Evolutionary conservation across 2,888 invertebrate genomes (phyloP).

Genomic region (Caenorhabditis becei): DNA sequence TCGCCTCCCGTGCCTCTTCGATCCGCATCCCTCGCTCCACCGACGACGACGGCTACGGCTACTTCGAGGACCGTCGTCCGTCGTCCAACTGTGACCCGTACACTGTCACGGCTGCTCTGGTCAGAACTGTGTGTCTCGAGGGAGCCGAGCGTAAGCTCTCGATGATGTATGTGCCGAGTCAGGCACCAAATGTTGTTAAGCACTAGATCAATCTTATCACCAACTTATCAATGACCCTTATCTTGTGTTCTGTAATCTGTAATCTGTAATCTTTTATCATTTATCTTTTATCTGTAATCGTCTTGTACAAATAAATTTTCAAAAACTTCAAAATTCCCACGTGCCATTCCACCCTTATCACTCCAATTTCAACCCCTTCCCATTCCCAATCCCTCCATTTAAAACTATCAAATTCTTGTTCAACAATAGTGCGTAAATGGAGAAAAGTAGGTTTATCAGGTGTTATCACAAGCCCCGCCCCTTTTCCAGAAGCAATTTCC

Average conservation of each 20-base stretch:
- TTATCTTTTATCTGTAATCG: not conserved
- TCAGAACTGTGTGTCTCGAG: slow-evolving; percentile 78
- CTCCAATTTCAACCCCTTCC: too few species aligned
- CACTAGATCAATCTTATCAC: slow-evolving; percentile 14
- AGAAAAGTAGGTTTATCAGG: slow-evolving; percentile 4
- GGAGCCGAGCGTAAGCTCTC: slow-evolving; percentile 78
- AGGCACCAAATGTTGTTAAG: slow-evolving; percentile 44
- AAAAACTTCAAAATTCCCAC: not conserved
- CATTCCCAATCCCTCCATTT: not conserved
- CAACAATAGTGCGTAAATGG: slow-evolving; percentile 17
- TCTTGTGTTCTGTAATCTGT: too few species aligned
- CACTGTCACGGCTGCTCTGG: slow-evolving; percentile 80
- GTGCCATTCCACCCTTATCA: not conserved
- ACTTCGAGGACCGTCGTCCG: slow-evolving; percentile 82
- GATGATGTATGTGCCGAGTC: slow-evolving; percentile 77
- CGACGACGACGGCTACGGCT: slow-evolving; percentile 80
- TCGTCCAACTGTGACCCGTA: slow-evolving; percentile 82
- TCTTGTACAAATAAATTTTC: not conserved
- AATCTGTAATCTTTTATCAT: not conserved
- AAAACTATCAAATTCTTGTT: slow-evolving; percentile 5
- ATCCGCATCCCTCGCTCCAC: slow-evolving; percentile 81
- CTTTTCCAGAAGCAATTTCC: slow-evolving; percentile 15
- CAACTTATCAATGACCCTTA: not conserved
- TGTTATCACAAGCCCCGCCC: not conserved
- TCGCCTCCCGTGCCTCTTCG: slow-evolving; percentile 80